A percentile compares a stretch with the other conserved stretches of the same genome.
phyloP scores from a whole-genome alignment of 2,888 invertebrate species.

The Pseudoips prasinana region DNA sequence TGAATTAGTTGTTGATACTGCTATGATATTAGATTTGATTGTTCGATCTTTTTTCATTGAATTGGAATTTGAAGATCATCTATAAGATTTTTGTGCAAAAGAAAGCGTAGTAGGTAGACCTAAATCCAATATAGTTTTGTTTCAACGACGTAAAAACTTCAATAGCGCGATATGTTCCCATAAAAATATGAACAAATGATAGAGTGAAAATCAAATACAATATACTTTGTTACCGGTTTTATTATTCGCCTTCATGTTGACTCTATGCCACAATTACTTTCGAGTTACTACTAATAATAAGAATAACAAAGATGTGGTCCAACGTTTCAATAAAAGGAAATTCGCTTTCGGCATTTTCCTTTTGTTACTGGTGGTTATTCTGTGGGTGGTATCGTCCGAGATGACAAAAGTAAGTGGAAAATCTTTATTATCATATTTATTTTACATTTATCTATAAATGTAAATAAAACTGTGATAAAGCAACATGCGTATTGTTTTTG shows the following conservation, averaged over 20 bases:
- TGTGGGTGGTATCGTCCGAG: conserved; percentile 98
- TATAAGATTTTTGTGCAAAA: not conserved
- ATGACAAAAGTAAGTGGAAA: conserved; percentile 89
- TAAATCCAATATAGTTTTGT: no score
- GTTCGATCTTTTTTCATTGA: conserved; percentile 13
- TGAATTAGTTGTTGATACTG: conserved; percentile 28
- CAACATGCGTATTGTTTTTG: no score
- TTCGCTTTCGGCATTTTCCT: conserved; percentile 93
- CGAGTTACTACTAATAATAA: conserved; percentile 63
- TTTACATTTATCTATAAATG: no score
- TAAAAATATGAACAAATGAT: no score
- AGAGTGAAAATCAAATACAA: conserved; percentile 12
- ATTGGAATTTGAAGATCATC: conserved; percentile 4
- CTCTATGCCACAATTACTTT: conserved; percentile 77
- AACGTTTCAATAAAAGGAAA: conserved; percentile 63
- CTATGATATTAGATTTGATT: conserved; percentile 26
- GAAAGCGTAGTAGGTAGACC: not conserved
- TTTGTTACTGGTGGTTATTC: conserved; percentile 93
- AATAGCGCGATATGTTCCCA: no score
- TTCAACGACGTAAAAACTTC: no score
- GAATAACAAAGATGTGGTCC: conserved; percentile 62
- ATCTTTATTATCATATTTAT: no score
- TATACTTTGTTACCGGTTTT: conserved; percentile 21
- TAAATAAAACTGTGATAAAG: no score
- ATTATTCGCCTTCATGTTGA: conserved; percentile 68